phyloP scores from a whole-genome alignment of 2,113 vertebrate species.

The Peromyscus californicus region DNA sequence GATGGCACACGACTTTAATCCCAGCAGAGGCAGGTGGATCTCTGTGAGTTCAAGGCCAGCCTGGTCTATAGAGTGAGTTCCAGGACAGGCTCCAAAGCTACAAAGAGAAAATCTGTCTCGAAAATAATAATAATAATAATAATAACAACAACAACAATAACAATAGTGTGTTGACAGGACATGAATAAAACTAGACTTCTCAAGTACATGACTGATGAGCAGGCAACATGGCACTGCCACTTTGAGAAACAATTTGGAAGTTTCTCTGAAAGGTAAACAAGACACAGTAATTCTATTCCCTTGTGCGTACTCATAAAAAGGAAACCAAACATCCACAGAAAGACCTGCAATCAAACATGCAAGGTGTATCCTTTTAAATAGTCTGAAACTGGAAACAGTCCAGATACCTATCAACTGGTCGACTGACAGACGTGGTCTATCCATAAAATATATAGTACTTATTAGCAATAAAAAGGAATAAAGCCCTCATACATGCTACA shows the following conservation, averaged over 20 bases:
- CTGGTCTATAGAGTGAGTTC: no score
- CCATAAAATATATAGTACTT: not conserved
- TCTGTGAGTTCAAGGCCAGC: no score
- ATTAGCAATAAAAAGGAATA: slow-evolving; percentile 37
- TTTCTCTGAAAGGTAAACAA: slow-evolving; percentile 38
- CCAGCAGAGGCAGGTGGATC: no score
- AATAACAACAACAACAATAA: no score
- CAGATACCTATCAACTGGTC: not conserved
- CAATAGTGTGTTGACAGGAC: not conserved
- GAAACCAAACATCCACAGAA: slow-evolving; percentile 5
- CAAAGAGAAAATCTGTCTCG: no score
- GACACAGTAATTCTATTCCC: slow-evolving; percentile 37
- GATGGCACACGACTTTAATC: no score
- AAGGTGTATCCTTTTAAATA: not conserved
- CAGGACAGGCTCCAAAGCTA: no score
- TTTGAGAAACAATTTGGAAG: not conserved
- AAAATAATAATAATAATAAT: no score
- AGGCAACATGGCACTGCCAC: not conserved
- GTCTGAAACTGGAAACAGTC: slow-evolving; percentile 37
- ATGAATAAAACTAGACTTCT: slow-evolving; percentile 26
- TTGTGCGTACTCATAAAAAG: not conserved
- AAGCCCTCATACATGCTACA: slow-evolving; percentile 9
- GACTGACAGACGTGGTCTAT: not conserved
- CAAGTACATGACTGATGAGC: not conserved
- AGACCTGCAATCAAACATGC: slow-evolving; percentile 44